Conservation (phyloP, 2,113 vertebrate genomes). For the Dryoscopus gambensis region DNA sequence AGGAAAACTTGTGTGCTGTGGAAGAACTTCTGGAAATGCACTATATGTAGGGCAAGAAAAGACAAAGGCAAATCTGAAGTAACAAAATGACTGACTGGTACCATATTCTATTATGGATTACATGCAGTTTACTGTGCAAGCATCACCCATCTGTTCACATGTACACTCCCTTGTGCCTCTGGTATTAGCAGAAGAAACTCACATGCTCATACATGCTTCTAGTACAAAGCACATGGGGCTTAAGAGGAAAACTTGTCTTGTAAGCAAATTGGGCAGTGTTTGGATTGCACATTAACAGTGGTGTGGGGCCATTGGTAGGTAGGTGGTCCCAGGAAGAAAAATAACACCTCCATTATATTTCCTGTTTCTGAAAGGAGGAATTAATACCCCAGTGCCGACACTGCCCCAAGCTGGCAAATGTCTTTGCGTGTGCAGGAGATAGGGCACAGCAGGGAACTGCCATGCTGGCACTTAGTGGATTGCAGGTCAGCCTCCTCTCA, state of each 20-base stretch:
- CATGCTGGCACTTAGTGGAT: background rate
- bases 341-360: background rate
- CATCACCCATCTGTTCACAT: background rate
- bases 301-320: background rate
- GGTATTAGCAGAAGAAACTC: background rate
- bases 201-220: background rate
- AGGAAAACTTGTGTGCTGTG: background rate
- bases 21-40: background rate
- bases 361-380: background rate
- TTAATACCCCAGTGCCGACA: background rate
- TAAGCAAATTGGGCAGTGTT: background rate
- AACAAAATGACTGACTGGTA: background rate
- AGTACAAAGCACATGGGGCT: background rate
- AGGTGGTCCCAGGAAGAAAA: background rate
- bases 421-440: background rate
- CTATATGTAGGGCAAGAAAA: background rate
- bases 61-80: background rate
- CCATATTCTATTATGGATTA: background rate
- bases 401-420: background rate
- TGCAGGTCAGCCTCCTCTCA: background rate
- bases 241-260: background rate
- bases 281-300: background rate
- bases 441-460: background rate
- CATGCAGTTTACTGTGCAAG: background rate
- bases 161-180: background rate